Evolutionary conservation across 1,140 invertebrate species (phyloP), one percentile per base, ranked within the genome.

Genomic region (honey bee (Apis mellifera)): DNA sequence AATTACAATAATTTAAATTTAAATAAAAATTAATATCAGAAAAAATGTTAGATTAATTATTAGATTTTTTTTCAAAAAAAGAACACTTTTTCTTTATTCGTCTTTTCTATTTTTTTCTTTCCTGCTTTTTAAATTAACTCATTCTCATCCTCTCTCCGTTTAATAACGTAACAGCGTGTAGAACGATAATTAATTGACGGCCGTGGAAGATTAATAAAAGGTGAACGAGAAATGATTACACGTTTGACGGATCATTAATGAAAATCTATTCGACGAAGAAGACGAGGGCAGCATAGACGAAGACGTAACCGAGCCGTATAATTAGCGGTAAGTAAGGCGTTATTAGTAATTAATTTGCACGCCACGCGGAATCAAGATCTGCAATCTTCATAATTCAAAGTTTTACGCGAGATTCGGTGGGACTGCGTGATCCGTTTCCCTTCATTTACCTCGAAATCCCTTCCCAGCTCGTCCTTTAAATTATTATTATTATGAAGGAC

Each of bases 291-390:
- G 48, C 69, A 7, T 9, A 68, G 17, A 42, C 32, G 32, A 32
- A 21, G 57, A 23, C 13, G 42, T 48, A n/a, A 60, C 77, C 55
- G 57, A 32, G 66, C 66, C 65, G 21, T 72, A 15, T 79, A 79
- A 79, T 79, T 79, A 79, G 50, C 11, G n/a, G 32, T 64, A 64
- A 79, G 57, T 21, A 59, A 72, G 69, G 68, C 68, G 23, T 72
- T 79, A 72, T 64, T 64, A 64, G 59, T 72, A 79, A 72, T 79
- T 79, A 79, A 71, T 79, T 79, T 52, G 42, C 50, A 32, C 55
- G 68, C 3, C 59, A 19, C 48, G 26, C 0, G 60, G 23, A 66
- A 66, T 26, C 52, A 62, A 66, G 69, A 55, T 2, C 52, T 75
- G 62, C 78, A 66, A 55, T 81, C 57, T 81, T 65, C 78, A 48